Conservation (phyloP, 2,888 invertebrate species). For the Eupithecia insigniata region DNA sequence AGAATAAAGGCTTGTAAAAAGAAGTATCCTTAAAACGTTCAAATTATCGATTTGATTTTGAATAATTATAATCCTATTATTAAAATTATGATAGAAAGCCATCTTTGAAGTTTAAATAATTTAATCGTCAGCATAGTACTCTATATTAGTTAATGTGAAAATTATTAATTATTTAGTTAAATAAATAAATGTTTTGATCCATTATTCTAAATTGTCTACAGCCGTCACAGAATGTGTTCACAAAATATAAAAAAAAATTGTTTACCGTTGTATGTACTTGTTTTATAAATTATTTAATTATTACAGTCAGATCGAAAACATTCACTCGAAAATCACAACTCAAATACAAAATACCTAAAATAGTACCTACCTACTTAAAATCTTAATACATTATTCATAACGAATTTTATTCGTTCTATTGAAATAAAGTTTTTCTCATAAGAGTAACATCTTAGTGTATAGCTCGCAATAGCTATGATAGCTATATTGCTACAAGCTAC, state of each 20-base stretch:
- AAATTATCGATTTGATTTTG: no score
- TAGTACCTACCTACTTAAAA: constrained; percentile 2
- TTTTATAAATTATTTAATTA: constrained; percentile 54
- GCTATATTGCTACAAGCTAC: neutral
- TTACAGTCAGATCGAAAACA: constrained; percentile 75
- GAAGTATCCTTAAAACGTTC: no score
- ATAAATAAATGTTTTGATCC: neutral
- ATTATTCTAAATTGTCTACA: neutral
- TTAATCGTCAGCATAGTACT: neutral
- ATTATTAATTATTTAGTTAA: neutral
- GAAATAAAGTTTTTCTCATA: neutral
- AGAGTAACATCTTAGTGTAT: neutral
- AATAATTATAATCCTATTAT: neutral
- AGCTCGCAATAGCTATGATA: neutral
- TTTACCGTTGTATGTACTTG: constrained; percentile 4
- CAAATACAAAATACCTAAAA: constrained; percentile 43
- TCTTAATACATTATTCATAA: neutral
- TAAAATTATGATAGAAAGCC: neutral
- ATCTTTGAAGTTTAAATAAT: neutral
- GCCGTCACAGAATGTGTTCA: neutral
- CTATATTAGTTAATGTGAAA: neutral
- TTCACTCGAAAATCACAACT: constrained; percentile 47
- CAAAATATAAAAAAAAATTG: neutral
- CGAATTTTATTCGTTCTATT: neutral
- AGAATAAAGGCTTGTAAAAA: no score